Conservation (phyloP, 2,797 vertebrate species). For the Pseudochirops cupreus region DNA sequence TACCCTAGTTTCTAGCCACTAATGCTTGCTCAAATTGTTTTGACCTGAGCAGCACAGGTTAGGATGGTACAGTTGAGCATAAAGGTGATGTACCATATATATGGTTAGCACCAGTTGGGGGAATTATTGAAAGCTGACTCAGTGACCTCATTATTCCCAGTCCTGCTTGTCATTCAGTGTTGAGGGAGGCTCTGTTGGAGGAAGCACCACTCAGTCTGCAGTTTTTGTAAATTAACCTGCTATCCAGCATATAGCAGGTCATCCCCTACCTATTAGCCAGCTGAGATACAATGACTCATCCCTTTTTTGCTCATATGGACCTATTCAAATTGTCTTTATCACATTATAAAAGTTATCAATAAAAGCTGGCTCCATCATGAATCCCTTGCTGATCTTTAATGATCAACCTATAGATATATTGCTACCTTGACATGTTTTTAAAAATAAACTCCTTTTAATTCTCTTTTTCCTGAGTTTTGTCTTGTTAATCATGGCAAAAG, state of each 20-base stretch:
- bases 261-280: background rate
- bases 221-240: background rate
- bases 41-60: too few species aligned
- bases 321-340: background rate
- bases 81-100: too few species aligned
- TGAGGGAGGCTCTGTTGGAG: background rate
- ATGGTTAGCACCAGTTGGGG: too few species aligned
- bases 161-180: background rate
- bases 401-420: background rate
- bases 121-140: background rate
- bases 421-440: background rate
- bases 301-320: background rate
- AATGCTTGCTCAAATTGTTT: too few species aligned
- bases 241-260: too few species aligned
- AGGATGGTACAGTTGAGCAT: too few species aligned
- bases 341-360: background rate
- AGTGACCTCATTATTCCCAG: background rate
- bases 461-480: background rate
- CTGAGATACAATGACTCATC: background rate
- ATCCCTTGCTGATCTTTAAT: background rate
- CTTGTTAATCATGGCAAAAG: background rate
- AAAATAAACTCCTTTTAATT: background rate
- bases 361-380: background rate
- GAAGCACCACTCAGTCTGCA: background rate
- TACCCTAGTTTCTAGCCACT: too few species aligned